phyloP scores from a whole-genome alignment of 1,140 invertebrate species.

The Heliothis virescens region DNA sequence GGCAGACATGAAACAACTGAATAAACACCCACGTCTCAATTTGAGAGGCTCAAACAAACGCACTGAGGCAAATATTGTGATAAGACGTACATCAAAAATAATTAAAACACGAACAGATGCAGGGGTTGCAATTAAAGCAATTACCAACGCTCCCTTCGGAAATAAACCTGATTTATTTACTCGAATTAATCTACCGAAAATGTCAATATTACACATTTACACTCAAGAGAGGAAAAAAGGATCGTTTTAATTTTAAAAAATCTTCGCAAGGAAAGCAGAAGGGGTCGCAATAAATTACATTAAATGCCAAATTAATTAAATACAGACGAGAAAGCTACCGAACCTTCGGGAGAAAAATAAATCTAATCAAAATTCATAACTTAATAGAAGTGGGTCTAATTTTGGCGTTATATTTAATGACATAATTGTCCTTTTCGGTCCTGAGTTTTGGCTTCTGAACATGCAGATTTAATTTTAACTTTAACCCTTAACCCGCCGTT shows the following conservation, averaged over 20 bases:
- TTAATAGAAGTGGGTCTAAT: conserved; percentile 50
- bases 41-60: conserved; percentile 23
- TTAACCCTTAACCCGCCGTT: too few relatives aligned
- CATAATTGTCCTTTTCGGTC: conserved; percentile 21
- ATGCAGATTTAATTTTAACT: background rate
- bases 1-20: conserved; percentile 21
- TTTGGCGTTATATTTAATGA: conserved; percentile 34
- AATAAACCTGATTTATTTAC: conserved; percentile 39
- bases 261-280: conserved; percentile 45
- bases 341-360: conserved; percentile 52
- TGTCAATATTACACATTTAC: conserved; percentile 37
- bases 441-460: background rate
- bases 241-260: conserved; percentile 54
- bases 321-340: conserved; percentile 58
- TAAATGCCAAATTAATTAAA: conserved; percentile 79
- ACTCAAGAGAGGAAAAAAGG: conserved; percentile 39
- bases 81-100: conserved; percentile 37
- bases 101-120: conserved; percentile 40
- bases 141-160: conserved; percentile 8
- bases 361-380: conserved; percentile 68
- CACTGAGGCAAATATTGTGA: conserved; percentile 35
- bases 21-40: conserved; percentile 23
- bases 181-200: conserved; percentile 29
- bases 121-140: conserved; percentile 40
- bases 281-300: conserved; percentile 72